Conservation (phyloP, 2,888 invertebrate genomes). For the Spisula subtruncata region DNA sequence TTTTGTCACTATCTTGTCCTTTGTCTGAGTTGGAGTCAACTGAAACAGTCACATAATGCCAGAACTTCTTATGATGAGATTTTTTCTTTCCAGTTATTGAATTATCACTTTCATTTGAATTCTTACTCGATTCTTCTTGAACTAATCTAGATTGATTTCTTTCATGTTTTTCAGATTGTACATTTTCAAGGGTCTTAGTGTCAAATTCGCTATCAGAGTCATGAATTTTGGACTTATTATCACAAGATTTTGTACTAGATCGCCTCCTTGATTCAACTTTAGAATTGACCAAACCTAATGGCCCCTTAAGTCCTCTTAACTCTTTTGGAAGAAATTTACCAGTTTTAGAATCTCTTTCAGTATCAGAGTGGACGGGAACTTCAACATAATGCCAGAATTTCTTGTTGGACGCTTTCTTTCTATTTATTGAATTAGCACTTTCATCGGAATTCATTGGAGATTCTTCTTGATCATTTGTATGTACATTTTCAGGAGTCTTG, state of each 20-base stretch:
- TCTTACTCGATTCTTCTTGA: background rate
- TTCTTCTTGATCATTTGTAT: background rate
- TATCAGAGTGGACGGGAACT: background rate
- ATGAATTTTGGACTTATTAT: background rate
- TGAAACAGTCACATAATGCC: conserved; percentile 44
- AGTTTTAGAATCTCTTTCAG: background rate
- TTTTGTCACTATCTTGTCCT: background rate
- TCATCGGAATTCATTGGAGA: background rate
- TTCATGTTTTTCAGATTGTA: too few relatives aligned
- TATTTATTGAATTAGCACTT: background rate
- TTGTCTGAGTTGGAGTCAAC: background rate
- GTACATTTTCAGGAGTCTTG: background rate
- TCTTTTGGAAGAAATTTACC: background rate
- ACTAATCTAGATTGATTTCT: too few relatives aligned
- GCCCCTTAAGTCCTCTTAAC: background rate
- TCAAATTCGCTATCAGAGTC: background rate
- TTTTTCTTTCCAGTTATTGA: background rate
- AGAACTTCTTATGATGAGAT: conserved; percentile 30
- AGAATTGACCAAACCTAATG: background rate
- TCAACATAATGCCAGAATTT: conserved; percentile 49
- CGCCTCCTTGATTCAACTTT: conserved; percentile 1
- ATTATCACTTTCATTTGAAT: background rate
- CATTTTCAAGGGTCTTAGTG: background rate
- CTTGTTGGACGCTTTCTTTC: conserved; percentile 3
- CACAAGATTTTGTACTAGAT: background rate